phyloP scores from a whole-genome alignment of 2,888 invertebrate genomes.

The Calliphora vomitoria region DNA sequence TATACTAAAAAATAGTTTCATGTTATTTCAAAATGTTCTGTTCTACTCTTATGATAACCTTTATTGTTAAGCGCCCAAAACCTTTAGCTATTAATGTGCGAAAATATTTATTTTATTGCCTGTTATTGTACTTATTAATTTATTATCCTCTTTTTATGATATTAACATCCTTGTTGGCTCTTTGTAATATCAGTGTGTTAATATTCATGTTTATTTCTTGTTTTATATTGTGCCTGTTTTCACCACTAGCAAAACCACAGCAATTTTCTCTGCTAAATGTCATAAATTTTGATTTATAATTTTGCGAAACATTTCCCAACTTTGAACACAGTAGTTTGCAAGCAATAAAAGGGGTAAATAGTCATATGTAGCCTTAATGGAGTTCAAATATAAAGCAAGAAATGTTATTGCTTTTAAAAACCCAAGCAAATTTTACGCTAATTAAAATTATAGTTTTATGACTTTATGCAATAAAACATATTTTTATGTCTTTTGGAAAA shows the following conservation, averaged over 20 bases:
- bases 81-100: not conserved
- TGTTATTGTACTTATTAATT: not conserved
- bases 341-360: conserved; percentile 19
- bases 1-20: too few species aligned
- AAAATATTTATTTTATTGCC: not conserved
- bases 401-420: not conserved
- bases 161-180: conserved; percentile 6
- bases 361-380: not conserved
- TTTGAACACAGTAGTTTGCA: not conserved
- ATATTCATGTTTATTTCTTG: conserved; percentile 75
- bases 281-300: conserved; percentile 38
- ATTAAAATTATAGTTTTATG: conserved; percentile 30
- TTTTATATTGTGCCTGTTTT: conserved; percentile 51
- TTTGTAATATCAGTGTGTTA: conserved; percentile 77
- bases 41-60: not conserved
- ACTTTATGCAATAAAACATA: not conserved
- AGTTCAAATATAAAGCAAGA: not conserved
- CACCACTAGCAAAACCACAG: not conserved
- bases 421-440: conserved; percentile 25
- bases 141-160: conserved; percentile 14
- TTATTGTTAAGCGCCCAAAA: not conserved
- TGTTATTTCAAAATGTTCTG: too few species aligned
- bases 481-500: not conserved
- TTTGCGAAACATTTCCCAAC: not conserved
- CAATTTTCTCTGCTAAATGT: not conserved